phyloP scores from a whole-genome alignment of 2,797 vertebrate species.

The Sebastes goodei region DNA sequence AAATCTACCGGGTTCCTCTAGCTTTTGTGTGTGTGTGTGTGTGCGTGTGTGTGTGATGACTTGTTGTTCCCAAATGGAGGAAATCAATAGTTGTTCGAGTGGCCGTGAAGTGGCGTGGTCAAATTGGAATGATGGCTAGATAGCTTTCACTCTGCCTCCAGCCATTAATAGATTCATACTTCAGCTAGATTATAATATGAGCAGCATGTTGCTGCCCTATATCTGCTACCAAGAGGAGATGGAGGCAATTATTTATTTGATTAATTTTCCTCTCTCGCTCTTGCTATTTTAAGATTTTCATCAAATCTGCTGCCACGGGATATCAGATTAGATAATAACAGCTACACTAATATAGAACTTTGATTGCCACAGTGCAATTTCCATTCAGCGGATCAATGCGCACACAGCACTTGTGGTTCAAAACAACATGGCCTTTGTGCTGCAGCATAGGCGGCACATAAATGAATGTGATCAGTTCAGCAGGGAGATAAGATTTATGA shows the following conservation, averaged over 20 bases:
- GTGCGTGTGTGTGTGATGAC: background rate
- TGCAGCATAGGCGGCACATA: background rate
- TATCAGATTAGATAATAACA: constrained; percentile 40
- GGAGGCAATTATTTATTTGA: constrained; percentile 38
- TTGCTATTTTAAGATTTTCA: constrained; percentile 45
- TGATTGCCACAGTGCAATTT: constrained; percentile 9
- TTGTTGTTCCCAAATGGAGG: constrained; percentile 19
- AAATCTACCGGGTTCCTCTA: constrained; percentile 42
- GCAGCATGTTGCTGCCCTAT: constrained; percentile 12
- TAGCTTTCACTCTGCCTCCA: constrained; percentile 31
- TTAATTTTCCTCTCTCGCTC: constrained; percentile 20
- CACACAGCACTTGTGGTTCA: background rate
- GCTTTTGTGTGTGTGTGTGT: background rate
- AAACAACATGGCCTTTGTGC: constrained; percentile 5
- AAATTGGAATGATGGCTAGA: constrained; percentile 20
- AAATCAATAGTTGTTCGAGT: constrained; percentile 39
- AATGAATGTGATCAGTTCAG: constrained; percentile 26
- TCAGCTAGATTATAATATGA: constrained; percentile 42
- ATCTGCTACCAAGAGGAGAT: constrained; percentile 33
- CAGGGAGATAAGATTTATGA: constrained; percentile 1
- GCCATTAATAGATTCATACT: constrained; percentile 44
- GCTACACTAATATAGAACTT: constrained; percentile 7
- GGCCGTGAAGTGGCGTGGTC: constrained; percentile 19
- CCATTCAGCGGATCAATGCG: background rate
- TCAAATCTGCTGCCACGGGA: constrained; percentile 19